These are phyloP conservation scores for Cariama cristata DNA, from an alignment of 2,113 vertebrate species.

Conservation along the genomic window DNA sequence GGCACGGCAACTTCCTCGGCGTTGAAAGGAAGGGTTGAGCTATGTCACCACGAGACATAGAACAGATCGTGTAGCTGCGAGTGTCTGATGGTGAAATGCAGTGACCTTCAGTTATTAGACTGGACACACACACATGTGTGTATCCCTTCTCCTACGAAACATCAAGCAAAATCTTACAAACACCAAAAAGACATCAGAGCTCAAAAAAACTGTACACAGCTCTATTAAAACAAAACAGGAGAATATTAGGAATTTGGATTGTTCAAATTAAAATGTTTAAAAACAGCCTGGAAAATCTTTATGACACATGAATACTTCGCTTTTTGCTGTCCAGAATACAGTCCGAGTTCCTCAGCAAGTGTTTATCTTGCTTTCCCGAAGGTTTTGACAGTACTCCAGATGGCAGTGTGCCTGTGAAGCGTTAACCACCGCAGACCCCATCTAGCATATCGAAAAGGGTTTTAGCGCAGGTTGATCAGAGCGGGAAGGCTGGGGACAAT, in stretches of 20 bases:
- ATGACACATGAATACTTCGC: not conserved
- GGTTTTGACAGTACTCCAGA: not conserved
- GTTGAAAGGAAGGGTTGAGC: not conserved
- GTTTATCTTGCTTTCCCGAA: not conserved
- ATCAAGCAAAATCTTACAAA: not conserved
- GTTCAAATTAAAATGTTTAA: not conserved
- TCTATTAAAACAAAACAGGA: not conserved
- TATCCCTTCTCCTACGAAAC: not conserved
- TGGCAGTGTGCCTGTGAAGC: not conserved
- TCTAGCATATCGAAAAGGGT: not conserved
- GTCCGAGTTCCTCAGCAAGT: not conserved
- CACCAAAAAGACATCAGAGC: not conserved
- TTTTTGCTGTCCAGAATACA: not conserved
- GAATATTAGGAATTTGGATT: not conserved
- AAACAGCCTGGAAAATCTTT: not conserved
- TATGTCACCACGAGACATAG: accelerated
- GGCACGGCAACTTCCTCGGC: not conserved
- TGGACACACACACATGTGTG: accelerated
- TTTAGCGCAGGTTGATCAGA: not conserved
- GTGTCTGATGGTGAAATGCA: not conserved
- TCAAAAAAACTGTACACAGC: not conserved
- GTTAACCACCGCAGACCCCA: not conserved
- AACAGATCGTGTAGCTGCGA: not conserved
- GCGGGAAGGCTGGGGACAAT: accelerated
- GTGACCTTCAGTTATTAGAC: not conserved